phyloP scores from a whole-genome alignment of 2,113 vertebrate species.

The Empidonax alnorum region DNA sequence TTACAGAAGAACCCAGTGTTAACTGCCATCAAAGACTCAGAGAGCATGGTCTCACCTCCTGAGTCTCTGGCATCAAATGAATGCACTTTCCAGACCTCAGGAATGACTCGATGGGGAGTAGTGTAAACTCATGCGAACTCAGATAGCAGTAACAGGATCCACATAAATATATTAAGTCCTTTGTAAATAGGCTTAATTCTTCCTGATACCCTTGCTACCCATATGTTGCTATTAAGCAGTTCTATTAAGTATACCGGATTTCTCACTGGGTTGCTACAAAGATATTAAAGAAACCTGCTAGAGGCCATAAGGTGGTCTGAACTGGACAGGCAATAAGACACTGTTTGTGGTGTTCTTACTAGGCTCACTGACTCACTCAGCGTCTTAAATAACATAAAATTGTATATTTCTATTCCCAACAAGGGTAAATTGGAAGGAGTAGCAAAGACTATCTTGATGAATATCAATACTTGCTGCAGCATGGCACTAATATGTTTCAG shows the following conservation, averaged over 20 bases:
- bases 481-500: neutral
- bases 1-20: neutral
- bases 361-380: neutral
- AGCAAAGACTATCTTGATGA: neutral
- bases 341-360: neutral
- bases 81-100: neutral
- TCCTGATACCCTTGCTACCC: neutral
- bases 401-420: neutral
- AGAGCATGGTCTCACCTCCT: neutral
- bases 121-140: neutral
- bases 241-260: neutral
- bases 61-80: neutral
- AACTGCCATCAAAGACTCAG: neutral
- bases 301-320: neutral
- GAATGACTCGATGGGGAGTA: neutral
- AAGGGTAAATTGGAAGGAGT: neutral
- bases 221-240: neutral
- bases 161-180: neutral
- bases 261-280: neutral
- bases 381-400: neutral
- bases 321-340: neutral
- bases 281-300: neutral
- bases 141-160: neutral
- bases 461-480: neutral
- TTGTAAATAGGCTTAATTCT: neutral